A percentile compares a stretch with the other conserved stretches of the same genome.
Conservation (phyloP, 2,797 vertebrate genomes). For the Hoplostethus mediterraneus region DNA sequence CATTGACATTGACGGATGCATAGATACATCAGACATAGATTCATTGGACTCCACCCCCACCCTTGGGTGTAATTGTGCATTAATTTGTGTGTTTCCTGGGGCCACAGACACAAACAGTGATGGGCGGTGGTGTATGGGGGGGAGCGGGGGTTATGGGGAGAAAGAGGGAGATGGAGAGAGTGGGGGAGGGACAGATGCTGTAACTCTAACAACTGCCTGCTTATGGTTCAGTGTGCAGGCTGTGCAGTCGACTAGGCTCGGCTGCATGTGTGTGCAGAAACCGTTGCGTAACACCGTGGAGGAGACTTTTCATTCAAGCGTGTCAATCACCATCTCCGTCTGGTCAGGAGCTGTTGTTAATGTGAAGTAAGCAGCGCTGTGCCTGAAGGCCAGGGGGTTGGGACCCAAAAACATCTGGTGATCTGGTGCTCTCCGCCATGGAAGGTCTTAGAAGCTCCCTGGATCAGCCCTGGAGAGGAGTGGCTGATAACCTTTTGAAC, state of each 20-base stretch:
- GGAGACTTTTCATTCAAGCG: slow-evolving; percentile 60
- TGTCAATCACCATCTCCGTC: slow-evolving; percentile 25
- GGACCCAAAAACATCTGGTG: not conserved
- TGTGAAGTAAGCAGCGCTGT: slow-evolving; percentile 21
- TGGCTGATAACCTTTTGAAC: slow-evolving; percentile 73
- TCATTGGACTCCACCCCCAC: slow-evolving; percentile 13
- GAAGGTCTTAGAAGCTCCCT: slow-evolving; percentile 16
- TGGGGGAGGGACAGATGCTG: slow-evolving; percentile 36
- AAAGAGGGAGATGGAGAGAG: not conserved
- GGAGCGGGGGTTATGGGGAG: slow-evolving; percentile 2
- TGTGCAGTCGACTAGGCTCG: slow-evolving; percentile 63
- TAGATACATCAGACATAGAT: slow-evolving; percentile 21
- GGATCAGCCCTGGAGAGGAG: slow-evolving; percentile 34
- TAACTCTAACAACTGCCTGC: slow-evolving; percentile 71
- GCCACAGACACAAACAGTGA: slow-evolving; percentile 61
- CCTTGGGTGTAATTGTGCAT: slow-evolving; percentile 56
- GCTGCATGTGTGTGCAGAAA: slow-evolving; percentile 29
- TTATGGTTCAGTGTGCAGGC: slow-evolving; percentile 61
- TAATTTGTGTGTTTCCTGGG: slow-evolving; percentile 59
- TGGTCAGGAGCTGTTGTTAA: slow-evolving; percentile 26
- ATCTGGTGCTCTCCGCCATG: not conserved
- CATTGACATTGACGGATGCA: slow-evolving; percentile 20
- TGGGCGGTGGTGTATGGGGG: slow-evolving; percentile 33
- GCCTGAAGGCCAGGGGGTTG: slow-evolving; percentile 3
- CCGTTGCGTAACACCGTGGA: slow-evolving; percentile 60